These are phyloP conservation scores for Thripadectes ignobilis DNA, from an alignment of 2,797 vertebrate species.

Conservation along the genomic window DNA sequence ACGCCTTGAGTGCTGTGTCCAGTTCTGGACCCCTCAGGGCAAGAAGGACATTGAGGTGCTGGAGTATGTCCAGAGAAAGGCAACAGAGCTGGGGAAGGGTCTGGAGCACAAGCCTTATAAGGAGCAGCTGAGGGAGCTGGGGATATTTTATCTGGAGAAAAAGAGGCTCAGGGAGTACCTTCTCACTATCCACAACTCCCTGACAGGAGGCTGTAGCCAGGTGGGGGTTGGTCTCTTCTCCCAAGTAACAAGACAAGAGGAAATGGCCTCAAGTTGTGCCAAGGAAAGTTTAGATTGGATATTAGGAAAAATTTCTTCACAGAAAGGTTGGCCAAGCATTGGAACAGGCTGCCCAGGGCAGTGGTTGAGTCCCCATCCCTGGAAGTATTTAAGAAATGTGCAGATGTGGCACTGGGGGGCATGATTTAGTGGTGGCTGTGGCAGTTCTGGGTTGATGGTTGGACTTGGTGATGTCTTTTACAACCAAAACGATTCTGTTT, in stretches of 20 bases:
- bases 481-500: not conserved
- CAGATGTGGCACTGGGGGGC: not conserved
- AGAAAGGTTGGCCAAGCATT: not conserved
- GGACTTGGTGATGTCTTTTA: not conserved
- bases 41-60: not conserved
- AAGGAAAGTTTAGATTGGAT: not conserved
- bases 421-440: not conserved
- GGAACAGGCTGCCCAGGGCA: not conserved
- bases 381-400: not conserved
- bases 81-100: fast-evolving
- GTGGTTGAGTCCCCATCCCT: not conserved
- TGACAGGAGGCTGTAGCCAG: not conserved
- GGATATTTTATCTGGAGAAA: not conserved
- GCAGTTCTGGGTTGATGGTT: not conserved
- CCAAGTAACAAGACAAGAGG: not conserved
- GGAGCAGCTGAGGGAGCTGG: not conserved
- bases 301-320: not conserved
- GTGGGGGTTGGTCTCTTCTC: fast-evolving
- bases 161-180: not conserved
- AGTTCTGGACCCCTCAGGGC: not conserved
- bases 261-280: not conserved
- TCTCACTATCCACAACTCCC: not conserved
- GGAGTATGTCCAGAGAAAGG: fast-evolving
- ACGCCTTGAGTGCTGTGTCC: fast-evolving
- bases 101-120: not conserved